These are phyloP conservation scores for Spinus pinus DNA, from an alignment of 2,797 vertebrate species.

Conservation along the genomic window DNA sequence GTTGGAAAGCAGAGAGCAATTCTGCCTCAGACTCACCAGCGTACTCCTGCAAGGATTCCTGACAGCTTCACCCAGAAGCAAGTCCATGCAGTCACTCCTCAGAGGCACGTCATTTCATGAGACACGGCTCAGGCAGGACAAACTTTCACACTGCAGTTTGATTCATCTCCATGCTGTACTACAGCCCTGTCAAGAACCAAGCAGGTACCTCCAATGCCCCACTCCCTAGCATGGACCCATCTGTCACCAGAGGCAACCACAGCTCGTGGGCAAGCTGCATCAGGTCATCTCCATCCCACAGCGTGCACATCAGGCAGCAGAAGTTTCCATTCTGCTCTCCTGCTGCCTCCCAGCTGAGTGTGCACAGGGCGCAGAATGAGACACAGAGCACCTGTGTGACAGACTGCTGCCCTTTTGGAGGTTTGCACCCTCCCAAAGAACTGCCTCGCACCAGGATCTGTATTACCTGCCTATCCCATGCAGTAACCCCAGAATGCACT, in stretches of 20 bases:
- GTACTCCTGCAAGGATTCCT: background rate
- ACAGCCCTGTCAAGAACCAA: background rate
- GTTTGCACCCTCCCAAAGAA: background rate
- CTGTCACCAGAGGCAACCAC: background rate
- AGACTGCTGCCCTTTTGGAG: background rate
- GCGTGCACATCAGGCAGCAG: background rate
- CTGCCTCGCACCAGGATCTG: rapidly evolving
- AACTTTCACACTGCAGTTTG: background rate
- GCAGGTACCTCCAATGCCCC: background rate
- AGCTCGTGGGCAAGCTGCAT: background rate
- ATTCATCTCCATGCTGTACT: background rate
- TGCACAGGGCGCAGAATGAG: background rate
- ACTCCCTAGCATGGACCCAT: background rate
- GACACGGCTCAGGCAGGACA: background rate
- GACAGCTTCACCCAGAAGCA: background rate
- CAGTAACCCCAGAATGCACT: background rate
- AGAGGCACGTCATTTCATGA: background rate
- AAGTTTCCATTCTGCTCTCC: background rate
- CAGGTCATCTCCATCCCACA: background rate
- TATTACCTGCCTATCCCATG: background rate
- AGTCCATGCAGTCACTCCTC: background rate
- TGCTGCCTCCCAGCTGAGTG: background rate
- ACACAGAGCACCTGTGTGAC: background rate
- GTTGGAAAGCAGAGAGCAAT: background rate
- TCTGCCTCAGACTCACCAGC: background rate